phyloP scores from a whole-genome alignment of 2,888 invertebrate species.

The Ectemnius cavifrons region DNA sequence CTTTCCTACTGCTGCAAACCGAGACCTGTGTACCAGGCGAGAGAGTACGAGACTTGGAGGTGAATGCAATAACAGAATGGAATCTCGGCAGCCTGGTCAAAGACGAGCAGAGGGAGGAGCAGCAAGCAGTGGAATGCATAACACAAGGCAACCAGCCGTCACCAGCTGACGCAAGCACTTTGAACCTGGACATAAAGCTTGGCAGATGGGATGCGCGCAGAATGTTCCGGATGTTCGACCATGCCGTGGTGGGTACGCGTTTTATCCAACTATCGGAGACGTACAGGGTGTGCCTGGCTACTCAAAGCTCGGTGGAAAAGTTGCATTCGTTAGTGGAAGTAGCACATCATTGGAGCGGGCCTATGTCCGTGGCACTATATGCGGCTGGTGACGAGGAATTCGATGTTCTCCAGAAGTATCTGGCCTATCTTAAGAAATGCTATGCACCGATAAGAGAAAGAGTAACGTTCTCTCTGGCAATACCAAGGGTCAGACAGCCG shows the following conservation, averaged over 20 bases:
- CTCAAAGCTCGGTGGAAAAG: slow-evolving; percentile 91
- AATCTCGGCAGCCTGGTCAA: slow-evolving; percentile 50
- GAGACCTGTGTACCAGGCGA: slow-evolving; percentile 74
- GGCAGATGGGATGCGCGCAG: slow-evolving; percentile 88
- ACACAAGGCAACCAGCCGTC: slow-evolving; percentile 57
- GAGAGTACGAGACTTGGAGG: slow-evolving; percentile 50
- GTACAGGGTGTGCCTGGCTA: slow-evolving; percentile 86
- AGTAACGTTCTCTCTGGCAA: slow-evolving; percentile 87
- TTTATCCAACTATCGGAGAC: slow-evolving; percentile 82
- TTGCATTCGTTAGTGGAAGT: slow-evolving; percentile 88
- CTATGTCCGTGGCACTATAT: slow-evolving; percentile 90
- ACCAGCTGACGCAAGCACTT: slow-evolving; percentile 57
- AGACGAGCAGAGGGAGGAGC: slow-evolving; percentile 46
- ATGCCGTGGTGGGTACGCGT: slow-evolving; percentile 84
- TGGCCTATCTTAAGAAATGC: slow-evolving; percentile 87
- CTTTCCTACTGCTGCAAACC: slow-evolving; percentile 80
- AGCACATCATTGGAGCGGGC: slow-evolving; percentile 90
- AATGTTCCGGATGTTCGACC: slow-evolving; percentile 86
- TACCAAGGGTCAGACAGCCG: slow-evolving; percentile 82
- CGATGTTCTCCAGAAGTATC: slow-evolving; percentile 85
- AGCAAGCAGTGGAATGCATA: slow-evolving; percentile 53
- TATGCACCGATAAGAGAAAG: slow-evolving; percentile 86
- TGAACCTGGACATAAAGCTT: slow-evolving; percentile 82
- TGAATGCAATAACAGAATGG: slow-evolving; percentile 65
- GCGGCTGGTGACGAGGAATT: slow-evolving; percentile 89